Evolutionary conservation across 2,888 invertebrate species (phyloP), one percentile per base, ranked within the genome.

Genomic region (Sturmia bella): DNA sequence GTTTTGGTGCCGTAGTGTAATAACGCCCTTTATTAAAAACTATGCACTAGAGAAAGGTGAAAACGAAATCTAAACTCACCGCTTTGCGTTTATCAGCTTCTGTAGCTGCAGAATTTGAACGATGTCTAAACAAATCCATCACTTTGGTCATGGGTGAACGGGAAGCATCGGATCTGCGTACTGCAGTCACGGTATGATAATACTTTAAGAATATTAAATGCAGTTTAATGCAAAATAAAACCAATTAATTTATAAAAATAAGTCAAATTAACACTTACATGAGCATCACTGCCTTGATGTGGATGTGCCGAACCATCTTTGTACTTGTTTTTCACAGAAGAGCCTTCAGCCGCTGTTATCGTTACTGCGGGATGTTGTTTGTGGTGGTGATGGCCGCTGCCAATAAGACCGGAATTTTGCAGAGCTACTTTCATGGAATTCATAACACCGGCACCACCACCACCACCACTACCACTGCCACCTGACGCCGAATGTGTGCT

Each of bases 81-180:
- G 94, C 94, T 92, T 94, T 94, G 83, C 94, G 91, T 88, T 94
- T 94, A 85, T 95, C 95, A 81, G 94, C 95, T 37, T 94, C 93
- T 50, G 94, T 93, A 61, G 93, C 93, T 70, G 94, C 94, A 86
- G 94, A 94, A 90, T 95, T 95, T 79, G 95, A 94, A 85, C 95
- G 92, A 90, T 94, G 90, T 78, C 97, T 93, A 91, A 97, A 97
- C 89, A 97, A 95, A 90, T 97, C 97, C 94, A 97, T 97, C 63
- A 97, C 96, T 92, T 97, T 97, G 84, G 96, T 95, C 92, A 97
- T 96, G 2, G 97, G 96, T 86, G 96, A 95, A 84, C 93, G 91
- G 85, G 91, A 92, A 70, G 92, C 92, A 85, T 94, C 93, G 0
- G 95, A 94, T 6, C 94, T 92, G 13, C 93, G 91, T 17, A 92